Evolutionary conservation across 2,797 vertebrate genomes (phyloP).

Genomic region (Acomys russatus): DNA sequence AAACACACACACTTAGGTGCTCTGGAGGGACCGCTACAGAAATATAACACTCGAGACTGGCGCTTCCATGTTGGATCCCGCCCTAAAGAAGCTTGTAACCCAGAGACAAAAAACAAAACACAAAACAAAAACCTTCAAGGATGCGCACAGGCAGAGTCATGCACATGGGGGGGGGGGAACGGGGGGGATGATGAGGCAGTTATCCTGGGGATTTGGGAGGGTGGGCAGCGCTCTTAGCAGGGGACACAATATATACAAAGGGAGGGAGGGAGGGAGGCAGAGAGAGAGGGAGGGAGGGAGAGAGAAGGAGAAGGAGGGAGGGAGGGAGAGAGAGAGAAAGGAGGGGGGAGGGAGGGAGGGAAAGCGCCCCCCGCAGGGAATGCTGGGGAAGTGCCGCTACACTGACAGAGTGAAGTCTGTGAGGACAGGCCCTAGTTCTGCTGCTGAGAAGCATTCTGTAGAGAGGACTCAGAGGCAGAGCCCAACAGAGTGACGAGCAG

Average conservation of each 20-base stretch:
- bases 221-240: neutral
- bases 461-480: neutral
- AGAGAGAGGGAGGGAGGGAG: neutral
- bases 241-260: neutral
- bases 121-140: neutral
- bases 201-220: neutral
- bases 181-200: neutral
- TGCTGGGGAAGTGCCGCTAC: neutral
- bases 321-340: no score
- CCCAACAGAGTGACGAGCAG: neutral
- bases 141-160: neutral
- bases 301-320: no score
- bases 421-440: neutral
- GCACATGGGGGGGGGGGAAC: neutral
- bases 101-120: conserved; percentile 12
- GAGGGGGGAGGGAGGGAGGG: neutral
- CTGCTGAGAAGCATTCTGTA: neutral
- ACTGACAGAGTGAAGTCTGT: no score
- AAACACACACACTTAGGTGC: neutral
- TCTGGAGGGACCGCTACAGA: neutral
- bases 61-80: neutral
- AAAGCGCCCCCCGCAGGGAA: neutral
- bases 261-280: neutral
- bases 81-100: neutral
- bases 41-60: neutral